Evolutionary conservation across 2,888 invertebrate species (phyloP).

Genomic region (Acanthopleura granulata): DNA sequence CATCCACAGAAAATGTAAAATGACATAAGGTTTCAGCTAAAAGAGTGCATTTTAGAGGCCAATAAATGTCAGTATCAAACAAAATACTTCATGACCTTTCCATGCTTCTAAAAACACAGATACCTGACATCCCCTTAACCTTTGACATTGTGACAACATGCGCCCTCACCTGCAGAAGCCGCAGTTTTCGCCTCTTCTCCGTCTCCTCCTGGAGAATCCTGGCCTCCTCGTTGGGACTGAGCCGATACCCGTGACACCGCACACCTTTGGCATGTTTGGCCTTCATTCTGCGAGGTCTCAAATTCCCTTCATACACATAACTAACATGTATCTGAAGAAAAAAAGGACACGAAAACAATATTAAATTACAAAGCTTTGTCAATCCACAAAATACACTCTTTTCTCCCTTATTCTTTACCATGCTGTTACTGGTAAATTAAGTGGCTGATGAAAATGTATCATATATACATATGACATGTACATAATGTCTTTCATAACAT

Average conservation of each 20-base stretch:
- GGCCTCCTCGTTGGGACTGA: slow-evolving; percentile 66
- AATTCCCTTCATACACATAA: neutral
- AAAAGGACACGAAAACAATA: neutral
- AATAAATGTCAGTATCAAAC: too few relatives aligned
- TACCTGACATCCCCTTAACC: neutral
- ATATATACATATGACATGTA: too few relatives aligned
- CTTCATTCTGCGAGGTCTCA: neutral
- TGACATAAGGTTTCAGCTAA: too few relatives aligned
- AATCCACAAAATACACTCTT: neutral
- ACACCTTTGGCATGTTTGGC: neutral
- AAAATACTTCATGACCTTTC: too few relatives aligned
- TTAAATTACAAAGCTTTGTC: neutral
- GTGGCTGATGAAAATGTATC: too few relatives aligned
- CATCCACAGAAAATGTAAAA: too few relatives aligned
- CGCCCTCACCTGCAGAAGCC: slow-evolving; percentile 57
- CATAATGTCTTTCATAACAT: too few relatives aligned
- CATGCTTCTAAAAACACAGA: too few relatives aligned
- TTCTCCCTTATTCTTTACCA: too few relatives aligned
- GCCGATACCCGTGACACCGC: slow-evolving; percentile 34
- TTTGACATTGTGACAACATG: neutral
- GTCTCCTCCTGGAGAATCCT: slow-evolving; percentile 61
- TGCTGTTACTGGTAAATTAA: too few relatives aligned
- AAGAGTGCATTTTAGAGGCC: too few relatives aligned
- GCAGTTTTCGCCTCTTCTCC: slow-evolving; percentile 57
- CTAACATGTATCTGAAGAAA: neutral